Evolutionary conservation across 2,797 vertebrate species (phyloP), one percentile per base, ranked within the genome.

Genomic region (Peromyscus attwateri): DNA sequence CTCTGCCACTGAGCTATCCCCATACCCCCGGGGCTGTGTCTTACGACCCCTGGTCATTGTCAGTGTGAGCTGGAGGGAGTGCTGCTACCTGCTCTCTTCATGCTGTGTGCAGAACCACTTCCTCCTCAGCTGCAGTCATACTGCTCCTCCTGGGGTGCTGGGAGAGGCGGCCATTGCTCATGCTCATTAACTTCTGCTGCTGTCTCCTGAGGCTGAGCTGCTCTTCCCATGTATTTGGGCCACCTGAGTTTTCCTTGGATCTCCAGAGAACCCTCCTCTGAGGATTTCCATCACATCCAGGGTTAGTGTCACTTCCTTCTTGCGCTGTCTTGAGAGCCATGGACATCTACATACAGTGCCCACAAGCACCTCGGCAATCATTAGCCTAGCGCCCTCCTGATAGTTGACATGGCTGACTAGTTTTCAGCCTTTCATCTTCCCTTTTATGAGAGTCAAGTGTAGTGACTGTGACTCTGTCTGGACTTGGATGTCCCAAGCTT

Each of bases 391-490:
- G 1, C 83, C n/a, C 80, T 87, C 76, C 84, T 0, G 1, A 34
- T 34, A 49, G 87, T 82, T 0, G 76, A 81, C 75, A 87, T 71
- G 34, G 97, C 43, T 82, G 95, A 93, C 10, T 95, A 76, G 57
- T 64, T 94, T 96, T 92, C 4, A 17, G 89, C 85, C 66, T 92
- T 88, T 97, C 64, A 96, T 97, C 96, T 95, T 83, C n/a, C 3
- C 14, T 55, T 94, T 94, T 80, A 88, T 60, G 93, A 94, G 93
- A 75, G 73, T 82, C 14, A 93, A 83, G 73, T 23, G 49, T 8
- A 84, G 92, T 80, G 79, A 62, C 60, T 62, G 55, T 55, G 16
- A 25, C 81, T 90, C 96, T 92, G 77, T 80, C 82, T 55, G 79
- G 80, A 79, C 77, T 46, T 87, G 60, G 17, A 21, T 55, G 81